Base-by-base conservation (phyloP, 2,113 vertebrate genomes). In the Reinhardtius hippoglossoides region DNA sequence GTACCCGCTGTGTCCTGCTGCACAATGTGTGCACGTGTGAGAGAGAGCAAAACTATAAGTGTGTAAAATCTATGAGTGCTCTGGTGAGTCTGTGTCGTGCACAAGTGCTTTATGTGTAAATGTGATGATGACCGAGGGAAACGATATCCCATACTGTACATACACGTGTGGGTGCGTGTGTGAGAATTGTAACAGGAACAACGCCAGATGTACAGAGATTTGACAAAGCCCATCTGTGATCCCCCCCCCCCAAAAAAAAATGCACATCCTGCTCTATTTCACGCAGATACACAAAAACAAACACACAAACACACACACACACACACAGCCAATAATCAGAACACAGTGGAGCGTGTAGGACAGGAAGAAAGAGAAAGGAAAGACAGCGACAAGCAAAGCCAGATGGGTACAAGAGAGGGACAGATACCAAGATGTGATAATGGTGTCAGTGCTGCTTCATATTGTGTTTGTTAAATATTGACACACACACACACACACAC, bases 191-290 rank as follows among this genome's bases (percentile, higher is more conserved):
- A 84, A 77, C 68, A 86, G 82, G 56, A 80, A 75, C 46, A 61
- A 68, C 84, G 79, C 81, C 89, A 92, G 91, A 92, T 91, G 88
- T 89, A 89, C 72, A 40, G 76, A 87, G 83, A 88, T 81, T 86
- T 92, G 86, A 89, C 87, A 84, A 87, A 77, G 80, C 83, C 89
- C 88, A 92, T 92, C 89, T 92, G 89, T 85, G 88, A 76, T 91
- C 76, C 67, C 72, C 78, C 31, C 31, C 31, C 31, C 27, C 27
- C 71, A 21, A 2, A 72, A 88, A 89, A 87, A 87, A 86, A 74
- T 78, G 76, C 63, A 75, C 74, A 81, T 69, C 74, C 69, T 76
- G 86, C 82, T 87, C 59, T 75, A 68, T 83, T 76, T 88, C 79
- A 76, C 73, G 73, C 66, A 78, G 50, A 87, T 74, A 79, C 65